phyloP scores from a whole-genome alignment of 2,888 invertebrate genomes.

The Byasa hedistus region DNA sequence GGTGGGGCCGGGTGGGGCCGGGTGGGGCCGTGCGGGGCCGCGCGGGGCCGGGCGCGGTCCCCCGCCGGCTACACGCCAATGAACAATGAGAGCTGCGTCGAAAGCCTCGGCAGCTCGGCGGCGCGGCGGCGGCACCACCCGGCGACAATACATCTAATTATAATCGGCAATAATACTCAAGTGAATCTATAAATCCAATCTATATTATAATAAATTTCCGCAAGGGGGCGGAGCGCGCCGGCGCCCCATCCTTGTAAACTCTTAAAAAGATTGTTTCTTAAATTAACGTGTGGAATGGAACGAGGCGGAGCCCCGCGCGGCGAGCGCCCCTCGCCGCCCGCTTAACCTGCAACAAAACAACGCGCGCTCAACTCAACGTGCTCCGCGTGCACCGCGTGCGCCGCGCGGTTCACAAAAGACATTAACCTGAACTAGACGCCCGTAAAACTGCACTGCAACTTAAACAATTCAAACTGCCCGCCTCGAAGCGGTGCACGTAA shows the following conservation, averaged over 20 bases:
- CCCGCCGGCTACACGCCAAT: not conserved
- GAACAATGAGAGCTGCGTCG: too few relatives aligned
- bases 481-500: too few relatives aligned
- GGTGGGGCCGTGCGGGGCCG: too few relatives aligned
- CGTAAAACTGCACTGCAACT: too few relatives aligned
- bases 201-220: slow-evolving; percentile 76
- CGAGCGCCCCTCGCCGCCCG: slow-evolving; percentile 67
- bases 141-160: slow-evolving; percentile 32
- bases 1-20: slow-evolving; percentile 35
- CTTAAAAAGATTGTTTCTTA: slow-evolving; percentile 76
- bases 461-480: too few relatives aligned
- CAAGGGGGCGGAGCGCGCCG: slow-evolving; percentile 52
- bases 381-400: not conserved
- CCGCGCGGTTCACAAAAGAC: too few relatives aligned
- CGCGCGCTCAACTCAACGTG: not conserved
- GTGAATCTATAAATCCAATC: slow-evolving; percentile 76
- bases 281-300: slow-evolving; percentile 79
- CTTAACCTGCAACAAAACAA: slow-evolving; percentile 72
- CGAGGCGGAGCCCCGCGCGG: slow-evolving; percentile 45
- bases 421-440: too few relatives aligned
- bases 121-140: slow-evolving; percentile 21
- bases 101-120: slow-evolving; percentile 31
- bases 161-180: slow-evolving; percentile 78
- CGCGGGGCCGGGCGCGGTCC: too few relatives aligned
- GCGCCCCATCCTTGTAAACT: slow-evolving; percentile 68